phyloP scores from a whole-genome alignment of 1,140 invertebrate species.

The Polypedilum vanderplanki region DNA sequence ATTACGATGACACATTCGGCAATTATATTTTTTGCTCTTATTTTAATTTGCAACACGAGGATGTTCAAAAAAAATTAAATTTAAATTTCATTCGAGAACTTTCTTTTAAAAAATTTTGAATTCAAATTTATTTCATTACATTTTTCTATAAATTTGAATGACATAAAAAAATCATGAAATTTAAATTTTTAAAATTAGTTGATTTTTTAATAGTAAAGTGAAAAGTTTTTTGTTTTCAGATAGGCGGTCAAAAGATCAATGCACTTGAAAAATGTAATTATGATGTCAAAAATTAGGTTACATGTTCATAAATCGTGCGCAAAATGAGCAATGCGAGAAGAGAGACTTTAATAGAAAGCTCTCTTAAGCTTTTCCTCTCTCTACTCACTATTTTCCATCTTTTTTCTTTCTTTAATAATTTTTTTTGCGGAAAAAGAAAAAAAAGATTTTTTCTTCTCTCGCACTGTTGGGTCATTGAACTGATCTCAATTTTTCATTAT shows the following conservation, averaged over 20 bases:
- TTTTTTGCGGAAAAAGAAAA: neutral
- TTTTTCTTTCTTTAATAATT: neutral
- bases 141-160: no score
- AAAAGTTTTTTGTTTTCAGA: neutral
- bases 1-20: no score
- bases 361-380: neutral
- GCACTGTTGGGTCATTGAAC: neutral
- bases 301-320: conserved; percentile 16
- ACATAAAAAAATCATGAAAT: no score
- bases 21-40: no score
- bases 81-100: no score
- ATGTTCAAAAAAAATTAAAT: no score
- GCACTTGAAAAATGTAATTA: conserved; percentile 3
- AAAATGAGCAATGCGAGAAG: neutral
- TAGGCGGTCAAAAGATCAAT: conserved; percentile 4
- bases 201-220: no score
- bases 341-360: conserved; percentile 3
- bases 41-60: no score
- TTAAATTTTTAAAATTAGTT: no score
- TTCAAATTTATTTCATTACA: no score
- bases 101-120: no score
- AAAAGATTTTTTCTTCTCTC: neutral
- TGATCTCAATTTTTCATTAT: conserved; percentile 8
- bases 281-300: conserved; percentile 12
- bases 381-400: neutral